Evolutionary conservation across 2,113 vertebrate genomes (phyloP), one percentile per base, ranked within the genome.

Genomic region (Oostethus manadensis): DNA sequence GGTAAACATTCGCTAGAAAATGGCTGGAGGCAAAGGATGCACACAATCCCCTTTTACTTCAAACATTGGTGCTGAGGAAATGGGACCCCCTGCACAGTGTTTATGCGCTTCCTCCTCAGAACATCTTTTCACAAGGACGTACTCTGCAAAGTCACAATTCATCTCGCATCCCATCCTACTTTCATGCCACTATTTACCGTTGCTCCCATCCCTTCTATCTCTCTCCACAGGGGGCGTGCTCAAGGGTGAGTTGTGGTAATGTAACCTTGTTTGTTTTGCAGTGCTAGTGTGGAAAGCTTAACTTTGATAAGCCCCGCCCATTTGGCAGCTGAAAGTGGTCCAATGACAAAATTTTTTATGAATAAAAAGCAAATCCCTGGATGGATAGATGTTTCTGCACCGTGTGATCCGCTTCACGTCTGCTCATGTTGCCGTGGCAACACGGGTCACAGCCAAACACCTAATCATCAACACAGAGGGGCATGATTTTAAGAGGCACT

Each of bases 1-100:
- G 75, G 73, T 76, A 77, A 86, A 86, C 71, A 84, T 74, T 78
- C 68, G 60, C 58, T 43, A 64, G 81, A 78, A 76, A 72, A 42
- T 50, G 62, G 55, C 22, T 14, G 42, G 60, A 82, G 47, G 56
- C 62, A 43, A 33, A 40, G 23, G 42, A 35, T 29, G 53, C 47
- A 51, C 43, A 49, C 66, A 58, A 53, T 57, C 29, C 42, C 56
- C n/a, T 33, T 29, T 51, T 17, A 40, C 46, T 68, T 64, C 26
- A 76, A 70, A 74, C 46, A 54, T 66, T 71, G 43, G 63, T 73
- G 58, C 48, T 44, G 18, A 50, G 55, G 74, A 20, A 58, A 54
- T 29, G 35, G 38, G 21, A n/a, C 60, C 29, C 29, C 29, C 4
- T 33, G 1, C 5, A 33, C 51, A 1, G 38, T 3, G 38, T 11